Conservation (phyloP, 2,113 vertebrate genomes). For the Herpailurus yagouaroundi region DNA sequence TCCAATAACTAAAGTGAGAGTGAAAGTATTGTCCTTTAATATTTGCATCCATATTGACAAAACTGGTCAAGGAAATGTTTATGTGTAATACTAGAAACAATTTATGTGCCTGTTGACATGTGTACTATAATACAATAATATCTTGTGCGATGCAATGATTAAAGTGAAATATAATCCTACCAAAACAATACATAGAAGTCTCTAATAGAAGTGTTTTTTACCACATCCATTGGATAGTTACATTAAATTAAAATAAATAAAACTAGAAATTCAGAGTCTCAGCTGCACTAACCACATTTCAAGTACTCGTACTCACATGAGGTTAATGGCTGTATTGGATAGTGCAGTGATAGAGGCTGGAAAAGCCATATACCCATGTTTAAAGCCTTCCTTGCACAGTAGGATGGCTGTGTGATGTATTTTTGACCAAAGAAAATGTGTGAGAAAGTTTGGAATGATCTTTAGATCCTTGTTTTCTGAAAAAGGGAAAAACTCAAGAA, state of each 20-base stretch:
- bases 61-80: neutral
- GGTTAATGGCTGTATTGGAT: neutral
- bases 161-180: neutral
- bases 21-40: neutral
- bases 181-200: neutral
- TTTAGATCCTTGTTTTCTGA: constrained; percentile 1
- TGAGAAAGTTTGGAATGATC: neutral
- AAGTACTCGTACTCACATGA: neutral
- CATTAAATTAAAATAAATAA: constrained; percentile 33
- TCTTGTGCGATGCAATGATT: neutral
- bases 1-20: neutral
- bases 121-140: neutral
- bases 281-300: neutral
- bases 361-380: neutral
- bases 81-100: neutral
- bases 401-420: neutral
- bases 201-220: neutral
- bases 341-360: neutral
- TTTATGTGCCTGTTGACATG: neutral
- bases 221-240: neutral
- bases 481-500: neutral
- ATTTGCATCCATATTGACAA: neutral
- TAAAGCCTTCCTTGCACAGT: neutral
- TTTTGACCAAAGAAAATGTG: constrained; percentile 7
- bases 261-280: neutral